These are phyloP conservation scores for Nylanderia fulva DNA, from an alignment of 1,140 invertebrate species.

Conservation along the genomic window DNA sequence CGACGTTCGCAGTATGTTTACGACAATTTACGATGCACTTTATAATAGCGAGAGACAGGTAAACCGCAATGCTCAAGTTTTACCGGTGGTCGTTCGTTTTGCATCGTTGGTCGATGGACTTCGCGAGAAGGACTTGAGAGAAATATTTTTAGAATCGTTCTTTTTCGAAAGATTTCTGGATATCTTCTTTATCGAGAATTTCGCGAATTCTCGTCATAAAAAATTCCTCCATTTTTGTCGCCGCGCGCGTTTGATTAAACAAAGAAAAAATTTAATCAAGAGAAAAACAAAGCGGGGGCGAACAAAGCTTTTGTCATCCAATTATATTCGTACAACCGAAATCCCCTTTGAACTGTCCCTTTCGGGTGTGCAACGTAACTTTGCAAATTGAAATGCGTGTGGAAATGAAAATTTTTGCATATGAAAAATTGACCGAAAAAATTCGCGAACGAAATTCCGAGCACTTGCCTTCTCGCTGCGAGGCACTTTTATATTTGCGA, in stretches of 20 bases:
- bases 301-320: not conserved
- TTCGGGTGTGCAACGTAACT: not conserved
- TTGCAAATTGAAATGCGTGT: not conserved
- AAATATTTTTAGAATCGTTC: not conserved
- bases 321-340: not conserved
- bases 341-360: not conserved
- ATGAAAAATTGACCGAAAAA: not conserved
- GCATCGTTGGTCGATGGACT: constrained; percentile 29
- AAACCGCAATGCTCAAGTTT: constrained; percentile 45
- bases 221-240: not conserved
- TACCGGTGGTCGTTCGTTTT: constrained; percentile 16
- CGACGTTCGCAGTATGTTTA: constrained; percentile 20
- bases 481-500: not conserved
- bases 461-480: not conserved
- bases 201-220: not conserved
- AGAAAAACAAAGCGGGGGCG: not conserved
- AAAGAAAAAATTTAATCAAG: not conserved
- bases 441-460: constrained; percentile 2
- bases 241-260: no score
- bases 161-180: not conserved
- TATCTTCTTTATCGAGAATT: not conserved
- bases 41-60: constrained; percentile 14
- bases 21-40: constrained; percentile 52
- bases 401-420: not conserved
- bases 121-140: not conserved